Conservation (phyloP, 2,888 invertebrate species). For the Lasioglossum morio region DNA sequence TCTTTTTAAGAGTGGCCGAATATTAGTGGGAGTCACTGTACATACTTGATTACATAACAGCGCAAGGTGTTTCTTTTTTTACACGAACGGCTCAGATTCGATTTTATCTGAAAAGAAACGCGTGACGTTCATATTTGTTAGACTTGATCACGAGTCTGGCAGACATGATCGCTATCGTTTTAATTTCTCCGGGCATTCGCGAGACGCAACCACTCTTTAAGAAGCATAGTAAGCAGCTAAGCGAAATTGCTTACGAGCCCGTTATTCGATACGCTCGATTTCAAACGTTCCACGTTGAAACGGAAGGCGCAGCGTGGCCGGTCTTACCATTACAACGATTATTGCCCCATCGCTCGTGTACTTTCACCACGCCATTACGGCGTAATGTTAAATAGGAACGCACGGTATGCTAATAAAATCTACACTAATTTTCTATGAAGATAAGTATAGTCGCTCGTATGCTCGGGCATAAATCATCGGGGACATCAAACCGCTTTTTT, state of each 20-base stretch:
- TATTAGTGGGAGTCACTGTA: too few relatives aligned
- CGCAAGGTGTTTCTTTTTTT: too few relatives aligned
- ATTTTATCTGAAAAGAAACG: too few relatives aligned
- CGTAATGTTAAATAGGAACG: slow-evolving; percentile 23
- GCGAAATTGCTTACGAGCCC: slow-evolving; percentile 62
- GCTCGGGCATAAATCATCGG: background rate
- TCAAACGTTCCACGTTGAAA: slow-evolving; percentile 50
- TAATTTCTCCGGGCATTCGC: slow-evolving; percentile 57
- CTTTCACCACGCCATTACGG: slow-evolving; percentile 43
- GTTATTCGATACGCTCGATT: slow-evolving; percentile 70
- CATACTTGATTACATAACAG: too few relatives aligned
- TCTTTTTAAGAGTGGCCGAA: too few relatives aligned
- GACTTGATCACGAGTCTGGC: too few relatives aligned
- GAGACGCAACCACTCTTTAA: slow-evolving; percentile 45
- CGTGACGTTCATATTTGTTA: too few relatives aligned
- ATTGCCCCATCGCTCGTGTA: slow-evolving; percentile 31
- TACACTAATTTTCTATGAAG: slow-evolving; percentile 5
- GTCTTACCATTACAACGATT: slow-evolving; percentile 50
- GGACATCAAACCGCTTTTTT: slow-evolving; percentile 1
- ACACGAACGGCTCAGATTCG: too few relatives aligned
- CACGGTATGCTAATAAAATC: slow-evolving; percentile 22
- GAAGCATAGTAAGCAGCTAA: slow-evolving; percentile 47
- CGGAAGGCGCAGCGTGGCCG: slow-evolving; percentile 27
- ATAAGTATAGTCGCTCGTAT: background rate
- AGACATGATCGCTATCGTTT: slow-evolving; percentile 10